A percentile compares a stretch with the other conserved stretches of the same genome.
Conservation (phyloP, 2,888 invertebrate genomes). For the Steinernema scapterisci region DNA sequence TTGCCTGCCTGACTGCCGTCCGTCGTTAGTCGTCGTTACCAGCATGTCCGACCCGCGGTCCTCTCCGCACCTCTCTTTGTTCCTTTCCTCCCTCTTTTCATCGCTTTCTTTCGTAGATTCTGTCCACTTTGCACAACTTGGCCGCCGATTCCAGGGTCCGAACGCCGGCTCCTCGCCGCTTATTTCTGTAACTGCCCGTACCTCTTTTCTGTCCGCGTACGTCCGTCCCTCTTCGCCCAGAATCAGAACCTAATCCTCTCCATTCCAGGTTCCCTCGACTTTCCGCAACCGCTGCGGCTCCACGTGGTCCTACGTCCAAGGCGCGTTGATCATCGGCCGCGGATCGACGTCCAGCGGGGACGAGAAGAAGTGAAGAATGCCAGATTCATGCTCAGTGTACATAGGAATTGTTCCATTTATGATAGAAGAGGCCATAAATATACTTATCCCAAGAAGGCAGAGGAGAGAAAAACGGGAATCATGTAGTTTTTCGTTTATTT, state of each 20-base stretch:
- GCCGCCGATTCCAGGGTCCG: no score
- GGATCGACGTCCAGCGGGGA: not conserved
- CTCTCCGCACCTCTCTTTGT: no score
- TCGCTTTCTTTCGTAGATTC: no score
- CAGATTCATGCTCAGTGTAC: not conserved
- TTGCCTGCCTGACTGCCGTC: no score
- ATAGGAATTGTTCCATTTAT: not conserved
- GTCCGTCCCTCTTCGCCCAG: not conserved
- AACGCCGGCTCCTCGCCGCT: no score
- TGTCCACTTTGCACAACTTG: no score
- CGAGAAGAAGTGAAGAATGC: not conserved
- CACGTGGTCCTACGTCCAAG: conserved; percentile 20
- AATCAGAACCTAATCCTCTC: not conserved
- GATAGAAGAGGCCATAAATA: not conserved
- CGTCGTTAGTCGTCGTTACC: no score
- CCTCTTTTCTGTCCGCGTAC: not conserved
- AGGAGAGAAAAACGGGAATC: no score
- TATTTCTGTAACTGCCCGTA: not conserved
- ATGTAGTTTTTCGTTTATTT: no score
- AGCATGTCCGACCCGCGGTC: no score
- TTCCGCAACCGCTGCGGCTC: conserved; percentile 26
- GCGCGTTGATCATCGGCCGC: conserved; percentile 22
- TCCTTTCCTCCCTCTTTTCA: no score
- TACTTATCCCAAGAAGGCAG: no score
- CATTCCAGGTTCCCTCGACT: not conserved